phyloP scores from a whole-genome alignment of 2,888 invertebrate species.

The Eupithecia vulgata region DNA sequence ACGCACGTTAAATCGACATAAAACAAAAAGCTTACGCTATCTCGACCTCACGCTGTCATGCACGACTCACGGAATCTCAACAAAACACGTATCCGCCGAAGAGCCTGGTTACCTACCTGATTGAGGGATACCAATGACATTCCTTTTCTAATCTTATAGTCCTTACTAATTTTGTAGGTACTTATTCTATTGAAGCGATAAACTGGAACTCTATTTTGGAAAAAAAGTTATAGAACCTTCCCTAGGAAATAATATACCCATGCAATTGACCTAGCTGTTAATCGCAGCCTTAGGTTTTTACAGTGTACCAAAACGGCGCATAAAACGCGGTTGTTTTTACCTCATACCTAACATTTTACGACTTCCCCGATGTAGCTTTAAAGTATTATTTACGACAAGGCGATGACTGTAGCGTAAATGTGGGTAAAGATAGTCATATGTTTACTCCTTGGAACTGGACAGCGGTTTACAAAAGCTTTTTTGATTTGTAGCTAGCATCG shows the following conservation, averaged over 20 bases:
- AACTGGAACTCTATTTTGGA: neutral
- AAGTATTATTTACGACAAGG: constrained; percentile 26
- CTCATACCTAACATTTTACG: constrained; percentile 21
- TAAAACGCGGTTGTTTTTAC: constrained; percentile 20
- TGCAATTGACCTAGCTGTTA: neutral
- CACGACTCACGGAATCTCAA: too few relatives aligned
- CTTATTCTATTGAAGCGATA: neutral
- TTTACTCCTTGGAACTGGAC: constrained; percentile 14
- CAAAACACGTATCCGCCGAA: too few relatives aligned
- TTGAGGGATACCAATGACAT: neutral
- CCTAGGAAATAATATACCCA: neutral
- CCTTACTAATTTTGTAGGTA: neutral
- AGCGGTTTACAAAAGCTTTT: constrained; percentile 9
- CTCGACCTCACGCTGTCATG: too few relatives aligned
- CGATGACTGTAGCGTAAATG: constrained; percentile 3
- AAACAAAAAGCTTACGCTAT: too few relatives aligned
- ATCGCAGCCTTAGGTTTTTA: constrained; percentile 4
- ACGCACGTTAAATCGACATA: too few relatives aligned
- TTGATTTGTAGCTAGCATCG: neutral
- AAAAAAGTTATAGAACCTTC: neutral
- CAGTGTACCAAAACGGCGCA: neutral
- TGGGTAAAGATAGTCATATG: constrained; percentile 6
- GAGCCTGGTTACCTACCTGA: too few relatives aligned
- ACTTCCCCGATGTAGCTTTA: constrained; percentile 13
- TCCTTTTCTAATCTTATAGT: neutral